A percentile compares a stretch with the other conserved stretches of the same genome.
phyloP scores from a whole-genome alignment of 2,797 vertebrate species.

The Pempheris klunzingeri region DNA sequence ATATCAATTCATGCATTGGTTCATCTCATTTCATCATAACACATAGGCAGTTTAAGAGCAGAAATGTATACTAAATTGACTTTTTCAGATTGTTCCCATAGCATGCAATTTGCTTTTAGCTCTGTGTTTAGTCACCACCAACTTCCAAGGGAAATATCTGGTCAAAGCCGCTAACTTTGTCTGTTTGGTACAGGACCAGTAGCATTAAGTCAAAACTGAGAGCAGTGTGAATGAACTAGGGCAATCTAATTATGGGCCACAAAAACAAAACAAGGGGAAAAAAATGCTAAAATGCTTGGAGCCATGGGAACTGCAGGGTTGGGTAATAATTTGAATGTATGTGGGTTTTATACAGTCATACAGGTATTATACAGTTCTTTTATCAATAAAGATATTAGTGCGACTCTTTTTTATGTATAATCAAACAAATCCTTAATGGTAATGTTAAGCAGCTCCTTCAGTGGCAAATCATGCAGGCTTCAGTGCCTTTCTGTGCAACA shows the following conservation, averaged over 20 bases:
- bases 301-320: background rate
- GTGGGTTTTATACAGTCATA: too few relatives aligned
- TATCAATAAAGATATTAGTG: background rate
- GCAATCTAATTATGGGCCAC: background rate
- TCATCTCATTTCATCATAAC: too few relatives aligned
- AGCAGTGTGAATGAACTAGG: background rate
- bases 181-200: background rate
- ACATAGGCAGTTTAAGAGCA: too few relatives aligned
- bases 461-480: background rate
- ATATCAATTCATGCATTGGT: too few relatives aligned
- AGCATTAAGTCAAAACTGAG: background rate
- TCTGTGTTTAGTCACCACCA: slow-evolving; percentile 1
- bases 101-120: background rate
- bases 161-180: background rate
- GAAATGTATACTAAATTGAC: too few relatives aligned
- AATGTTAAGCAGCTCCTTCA: background rate
- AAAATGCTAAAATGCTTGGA: background rate
- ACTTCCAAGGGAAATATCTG: background rate
- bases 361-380: too few relatives aligned
- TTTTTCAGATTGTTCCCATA: too few relatives aligned
- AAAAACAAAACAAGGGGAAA: background rate
- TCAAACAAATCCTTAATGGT: background rate
- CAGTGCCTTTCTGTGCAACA: background rate
- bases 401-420: background rate
- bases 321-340: too few relatives aligned